These are phyloP conservation scores for Eremobia ochroleuca DNA, from an alignment of 2,888 invertebrate species.

Conservation along the genomic window DNA sequence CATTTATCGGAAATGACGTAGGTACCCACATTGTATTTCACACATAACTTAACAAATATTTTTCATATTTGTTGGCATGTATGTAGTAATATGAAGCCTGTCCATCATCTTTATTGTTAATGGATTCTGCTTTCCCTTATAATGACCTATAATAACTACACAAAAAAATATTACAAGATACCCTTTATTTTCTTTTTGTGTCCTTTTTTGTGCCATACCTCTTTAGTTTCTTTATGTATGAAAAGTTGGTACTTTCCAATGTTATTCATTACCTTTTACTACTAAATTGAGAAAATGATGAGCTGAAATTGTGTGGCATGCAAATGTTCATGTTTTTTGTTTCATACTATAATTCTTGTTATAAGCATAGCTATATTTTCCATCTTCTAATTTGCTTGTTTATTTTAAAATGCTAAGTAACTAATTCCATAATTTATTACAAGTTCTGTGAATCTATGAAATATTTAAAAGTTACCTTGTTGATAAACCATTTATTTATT, in stretches of 20 bases:
- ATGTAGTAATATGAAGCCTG: not conserved
- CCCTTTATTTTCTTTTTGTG: too few species aligned
- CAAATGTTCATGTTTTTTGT: not conserved
- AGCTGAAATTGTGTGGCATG: not conserved
- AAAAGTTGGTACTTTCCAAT: not conserved
- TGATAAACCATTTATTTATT: not conserved
- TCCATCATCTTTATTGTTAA: conserved; percentile 7
- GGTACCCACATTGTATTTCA: conserved; percentile 50
- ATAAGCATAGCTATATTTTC: not conserved
- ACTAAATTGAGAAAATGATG: not conserved
- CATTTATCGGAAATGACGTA: conserved; percentile 29
- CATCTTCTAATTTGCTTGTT: conserved; percentile 6
- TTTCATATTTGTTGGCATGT: conserved; percentile 15
- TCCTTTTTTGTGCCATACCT: not conserved
- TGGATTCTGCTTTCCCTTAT: conserved; percentile 25
- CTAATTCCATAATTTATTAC: conserved; percentile 11
- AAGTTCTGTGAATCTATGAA: conserved; percentile 18
- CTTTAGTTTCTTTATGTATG: too few species aligned
- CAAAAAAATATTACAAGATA: too few species aligned
- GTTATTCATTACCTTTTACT: not conserved
- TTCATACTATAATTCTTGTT: not conserved
- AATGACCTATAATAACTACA: not conserved
- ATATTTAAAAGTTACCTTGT: conserved; percentile 13
- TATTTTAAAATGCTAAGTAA: conserved; percentile 12
- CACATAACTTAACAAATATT: conserved; percentile 32